Conservation (phyloP, 1,140 invertebrate species). For the Platyscapa corneri region DNA sequence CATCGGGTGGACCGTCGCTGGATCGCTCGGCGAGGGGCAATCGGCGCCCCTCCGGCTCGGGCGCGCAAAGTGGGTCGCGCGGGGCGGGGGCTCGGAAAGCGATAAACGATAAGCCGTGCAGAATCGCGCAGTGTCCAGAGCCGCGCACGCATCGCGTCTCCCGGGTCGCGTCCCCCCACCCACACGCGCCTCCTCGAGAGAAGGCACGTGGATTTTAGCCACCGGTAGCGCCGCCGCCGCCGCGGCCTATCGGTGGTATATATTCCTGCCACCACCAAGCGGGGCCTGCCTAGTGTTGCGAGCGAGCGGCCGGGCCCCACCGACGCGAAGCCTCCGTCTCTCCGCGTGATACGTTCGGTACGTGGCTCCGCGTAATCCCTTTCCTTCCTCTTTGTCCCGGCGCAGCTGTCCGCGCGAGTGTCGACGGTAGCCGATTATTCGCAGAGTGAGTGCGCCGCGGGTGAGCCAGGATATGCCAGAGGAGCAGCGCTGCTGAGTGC, state of each 20-base stretch:
- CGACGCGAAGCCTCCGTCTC: neutral
- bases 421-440: neutral
- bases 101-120: neutral
- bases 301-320: slow-evolving; percentile 28
- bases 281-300: slow-evolving; percentile 42
- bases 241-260: slow-evolving; percentile 36
- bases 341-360: neutral
- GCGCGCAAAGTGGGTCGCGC: too few relatives aligned
- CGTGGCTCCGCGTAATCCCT: neutral
- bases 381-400: neutral
- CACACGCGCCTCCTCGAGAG: neutral
- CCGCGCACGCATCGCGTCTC: neutral
- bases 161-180: neutral
- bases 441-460: neutral
- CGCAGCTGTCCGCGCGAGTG: neutral
- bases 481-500: neutral
- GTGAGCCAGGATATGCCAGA: slow-evolving; percentile 16
- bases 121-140: neutral
- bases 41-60: too few relatives aligned
- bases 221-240: slow-evolving; percentile 24
- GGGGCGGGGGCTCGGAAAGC: too few relatives aligned
- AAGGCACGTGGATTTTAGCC: slow-evolving; percentile 39
- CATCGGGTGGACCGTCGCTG: too few relatives aligned
- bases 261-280: slow-evolving; percentile 46
- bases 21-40: too few relatives aligned